Percentiles rank a stretch among this genome's conserved stretches.
Evolutionary conservation across 2,888 invertebrate genomes (phyloP).

Genomic region (Ametastegia equiseti): DNA sequence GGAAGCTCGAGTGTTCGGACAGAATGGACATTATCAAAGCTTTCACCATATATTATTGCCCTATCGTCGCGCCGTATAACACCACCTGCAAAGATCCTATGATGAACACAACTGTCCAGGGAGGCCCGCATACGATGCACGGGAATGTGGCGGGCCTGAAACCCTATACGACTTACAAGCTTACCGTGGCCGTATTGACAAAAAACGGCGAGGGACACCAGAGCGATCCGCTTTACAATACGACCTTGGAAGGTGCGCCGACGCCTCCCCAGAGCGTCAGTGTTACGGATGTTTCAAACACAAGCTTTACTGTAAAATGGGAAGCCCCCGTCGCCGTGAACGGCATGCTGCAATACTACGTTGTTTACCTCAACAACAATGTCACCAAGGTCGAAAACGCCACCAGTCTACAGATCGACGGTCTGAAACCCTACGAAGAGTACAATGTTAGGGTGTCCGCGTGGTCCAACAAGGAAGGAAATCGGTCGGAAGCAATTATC

Average conservation of each 20-base stretch:
- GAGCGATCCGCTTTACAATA: slow-evolving; percentile 81
- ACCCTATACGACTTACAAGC: slow-evolving; percentile 87
- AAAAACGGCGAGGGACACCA: slow-evolving; percentile 78
- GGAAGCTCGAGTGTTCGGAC: slow-evolving; percentile 88
- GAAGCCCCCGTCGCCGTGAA: slow-evolving; percentile 84
- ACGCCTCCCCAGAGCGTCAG: slow-evolving; percentile 80
- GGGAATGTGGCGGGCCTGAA: slow-evolving; percentile 81
- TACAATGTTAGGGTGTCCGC: slow-evolving; percentile 86
- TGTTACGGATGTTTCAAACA: slow-evolving; percentile 80
- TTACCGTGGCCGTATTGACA: slow-evolving; percentile 83
- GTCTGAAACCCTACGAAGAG: slow-evolving; percentile 80
- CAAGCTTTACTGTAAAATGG: slow-evolving; percentile 83
- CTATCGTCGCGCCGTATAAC: slow-evolving; percentile 78
- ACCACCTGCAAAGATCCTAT: slow-evolving; percentile 78
- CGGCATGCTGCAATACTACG: slow-evolving; percentile 85
- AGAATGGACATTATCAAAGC: slow-evolving; percentile 85
- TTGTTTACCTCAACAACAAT: slow-evolving; percentile 77
- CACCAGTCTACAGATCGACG: slow-evolving; percentile 58
- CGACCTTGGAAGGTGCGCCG: slow-evolving; percentile 85
- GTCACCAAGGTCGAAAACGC: slow-evolving; percentile 61
- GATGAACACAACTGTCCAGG: slow-evolving; percentile 75
- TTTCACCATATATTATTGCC: slow-evolving; percentile 87
- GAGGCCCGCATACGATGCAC: slow-evolving; percentile 77
- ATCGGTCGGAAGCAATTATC: slow-evolving; percentile 77
- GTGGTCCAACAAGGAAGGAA: slow-evolving; percentile 84